Percentiles rank a stretch among this genome's conserved stretches.
phyloP scores from a whole-genome alignment of 1,140 invertebrate species.

The Spodoptera frugiperda region DNA sequence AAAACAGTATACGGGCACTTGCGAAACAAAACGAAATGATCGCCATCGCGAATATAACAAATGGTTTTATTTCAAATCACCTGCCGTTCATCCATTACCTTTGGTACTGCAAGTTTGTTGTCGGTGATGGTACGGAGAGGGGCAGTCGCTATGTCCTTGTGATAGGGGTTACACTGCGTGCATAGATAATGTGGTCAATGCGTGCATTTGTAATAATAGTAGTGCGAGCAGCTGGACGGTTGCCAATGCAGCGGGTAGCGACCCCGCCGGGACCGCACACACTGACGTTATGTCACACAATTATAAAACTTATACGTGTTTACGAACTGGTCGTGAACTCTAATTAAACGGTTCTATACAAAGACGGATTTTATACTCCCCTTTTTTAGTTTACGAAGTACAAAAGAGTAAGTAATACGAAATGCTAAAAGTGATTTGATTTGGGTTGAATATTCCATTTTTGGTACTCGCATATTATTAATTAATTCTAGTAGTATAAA shows the following conservation, averaged over 20 bases:
- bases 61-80: constrained; percentile 52
- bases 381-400: background rate
- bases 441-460: too few species aligned
- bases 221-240: constrained; percentile 41
- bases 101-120: background rate
- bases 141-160: constrained; percentile 15
- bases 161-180: constrained; percentile 30
- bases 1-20: constrained; percentile 43
- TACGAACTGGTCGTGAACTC: constrained; percentile 6
- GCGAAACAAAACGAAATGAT: constrained; percentile 44
- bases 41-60: constrained; percentile 50
- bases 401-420: too few species aligned
- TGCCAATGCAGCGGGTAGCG: constrained; percentile 50
- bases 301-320: constrained; percentile 39
- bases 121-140: background rate
- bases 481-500: too few species aligned
- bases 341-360: constrained; percentile 7
- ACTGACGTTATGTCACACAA: constrained; percentile 34
- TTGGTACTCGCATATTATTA: too few species aligned
- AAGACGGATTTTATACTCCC: background rate
- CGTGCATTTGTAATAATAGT: constrained; percentile 51
- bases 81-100: constrained; percentile 51
- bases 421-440: too few species aligned
- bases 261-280: constrained; percentile 46
- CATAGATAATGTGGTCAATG: constrained; percentile 40